These are phyloP conservation scores for Anadara kagoshimensis DNA, from an alignment of 1,140 invertebrate species.

Conservation along the genomic window DNA sequence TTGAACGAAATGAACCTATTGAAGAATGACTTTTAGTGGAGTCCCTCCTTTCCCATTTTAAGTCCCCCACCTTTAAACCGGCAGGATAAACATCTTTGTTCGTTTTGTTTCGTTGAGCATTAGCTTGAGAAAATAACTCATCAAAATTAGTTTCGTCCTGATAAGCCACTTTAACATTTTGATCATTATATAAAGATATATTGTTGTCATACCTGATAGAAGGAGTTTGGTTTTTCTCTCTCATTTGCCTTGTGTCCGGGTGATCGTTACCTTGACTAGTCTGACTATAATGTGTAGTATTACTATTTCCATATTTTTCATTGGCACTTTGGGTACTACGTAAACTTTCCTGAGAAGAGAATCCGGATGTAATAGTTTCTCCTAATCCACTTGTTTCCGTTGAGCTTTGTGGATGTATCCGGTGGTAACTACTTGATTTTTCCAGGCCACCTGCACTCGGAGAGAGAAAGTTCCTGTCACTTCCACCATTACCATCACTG, in stretches of 20 bases:
- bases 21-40: constrained; percentile 56
- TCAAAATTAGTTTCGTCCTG: constrained; percentile 45
- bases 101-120: background rate
- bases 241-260: background rate
- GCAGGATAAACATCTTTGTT: background rate
- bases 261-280: background rate
- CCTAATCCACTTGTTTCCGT: constrained; percentile 69
- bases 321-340: constrained; percentile 47
- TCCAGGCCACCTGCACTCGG: constrained; percentile 37
- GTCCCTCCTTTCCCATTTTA: constrained; percentile 55
- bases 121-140: constrained; percentile 45
- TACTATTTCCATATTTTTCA: constrained; percentile 2
- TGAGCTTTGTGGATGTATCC: constrained; percentile 65
- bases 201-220: too few species aligned
- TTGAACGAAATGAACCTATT: constrained; percentile 52
- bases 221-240: background rate
- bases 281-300: background rate
- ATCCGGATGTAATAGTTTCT: constrained; percentile 65
- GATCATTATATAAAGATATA: too few species aligned
- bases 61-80: constrained; percentile 51
- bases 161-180: background rate
- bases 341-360: constrained; percentile 67
- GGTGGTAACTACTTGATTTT: constrained; percentile 52
- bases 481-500: constrained; percentile 14
- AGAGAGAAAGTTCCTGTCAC: constrained; percentile 33